Conservation (phyloP, 2,113 vertebrate species). For the Malurus melanocephalus region DNA sequence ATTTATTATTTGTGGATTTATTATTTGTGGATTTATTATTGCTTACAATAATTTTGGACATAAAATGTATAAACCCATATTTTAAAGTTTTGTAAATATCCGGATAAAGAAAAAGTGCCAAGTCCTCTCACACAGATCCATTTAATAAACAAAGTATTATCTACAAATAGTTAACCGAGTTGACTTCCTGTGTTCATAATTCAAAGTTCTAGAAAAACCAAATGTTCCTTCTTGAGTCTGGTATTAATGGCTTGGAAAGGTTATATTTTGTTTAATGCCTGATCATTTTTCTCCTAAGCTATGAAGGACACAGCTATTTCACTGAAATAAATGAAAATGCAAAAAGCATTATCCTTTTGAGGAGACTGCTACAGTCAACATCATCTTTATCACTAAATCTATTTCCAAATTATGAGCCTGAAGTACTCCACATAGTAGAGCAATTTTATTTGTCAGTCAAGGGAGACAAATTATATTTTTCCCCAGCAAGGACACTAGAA, state of each 20-base stretch:
- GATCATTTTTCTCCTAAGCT: constrained; percentile 1
- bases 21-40: not conserved
- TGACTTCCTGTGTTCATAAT: not conserved
- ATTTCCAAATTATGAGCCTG: not conserved
- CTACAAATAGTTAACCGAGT: not conserved
- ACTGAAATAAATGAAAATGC: not conserved
- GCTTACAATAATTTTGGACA: not conserved
- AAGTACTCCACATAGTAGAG: not conserved
- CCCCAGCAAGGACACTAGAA: not conserved
- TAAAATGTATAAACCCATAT: not conserved
- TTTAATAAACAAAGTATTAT: not conserved
- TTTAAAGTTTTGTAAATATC: not conserved
- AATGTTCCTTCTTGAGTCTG: not conserved
- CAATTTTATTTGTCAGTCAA: not conserved
- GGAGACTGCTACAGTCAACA: not conserved
- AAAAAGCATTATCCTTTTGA: not conserved
- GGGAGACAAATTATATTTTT: not conserved
- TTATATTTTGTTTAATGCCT: not conserved
- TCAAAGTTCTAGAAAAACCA: constrained; percentile 23
- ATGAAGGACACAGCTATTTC: not conserved
- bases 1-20: not conserved
- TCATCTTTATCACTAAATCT: not conserved
- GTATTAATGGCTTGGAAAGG: not conserved
- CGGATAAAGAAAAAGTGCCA: not conserved
- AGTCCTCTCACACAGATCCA: not conserved